Evolutionary conservation across 2,797 vertebrate species (phyloP), one percentile per base, ranked within the genome.

Genomic region (Distichodus sexfasciatus): DNA sequence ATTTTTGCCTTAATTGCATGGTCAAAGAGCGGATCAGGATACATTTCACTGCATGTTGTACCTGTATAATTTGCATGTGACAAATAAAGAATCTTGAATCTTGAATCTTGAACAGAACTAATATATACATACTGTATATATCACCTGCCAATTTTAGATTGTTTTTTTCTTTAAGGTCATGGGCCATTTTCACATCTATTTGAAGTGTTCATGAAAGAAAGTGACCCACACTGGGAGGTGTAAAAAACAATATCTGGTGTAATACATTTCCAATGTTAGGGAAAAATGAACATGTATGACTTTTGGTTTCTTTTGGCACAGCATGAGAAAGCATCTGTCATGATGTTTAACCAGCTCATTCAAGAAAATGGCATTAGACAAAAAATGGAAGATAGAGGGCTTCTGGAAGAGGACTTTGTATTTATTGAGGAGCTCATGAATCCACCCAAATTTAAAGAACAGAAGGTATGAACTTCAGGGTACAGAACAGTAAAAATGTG

Each of bases 401-500:
- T 63, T 35, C 0, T 3, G 23, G 1, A 15, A 1, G 1, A 10
- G 3, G 60, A 63, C 21, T 24, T 48, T 14, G 0, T 8, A 3
- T 50, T 63, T 23, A 63, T 63, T 31, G 4, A 36, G 17, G 60
- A 63, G 6, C 43, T 63, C 6, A 63, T 48, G 19, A 41, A 41
- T 46, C 15, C 17, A 46, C 43, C 43, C n/a, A n/a, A n/a, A n/a
- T n/a, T n/a, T n/a, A 21, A 9, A n/a, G 15, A 46, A 19, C n/a
- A 46, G 2, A 19, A 21, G 10, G 3, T 19, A 5, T 46, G 15
- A 15, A 11, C 5, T 5, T 15, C 1, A 12, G 4, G 2, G 4
- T 11, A n/a, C 38, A 4, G 9, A 12, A n/a, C 14, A 41, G 12
- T 12, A 38, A 9, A 11, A 40, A 40, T 40, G 9, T 41, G 3